These are phyloP conservation scores for Delia radicum DNA, from an alignment of 1,140 invertebrate species.

Conservation along the genomic window DNA sequence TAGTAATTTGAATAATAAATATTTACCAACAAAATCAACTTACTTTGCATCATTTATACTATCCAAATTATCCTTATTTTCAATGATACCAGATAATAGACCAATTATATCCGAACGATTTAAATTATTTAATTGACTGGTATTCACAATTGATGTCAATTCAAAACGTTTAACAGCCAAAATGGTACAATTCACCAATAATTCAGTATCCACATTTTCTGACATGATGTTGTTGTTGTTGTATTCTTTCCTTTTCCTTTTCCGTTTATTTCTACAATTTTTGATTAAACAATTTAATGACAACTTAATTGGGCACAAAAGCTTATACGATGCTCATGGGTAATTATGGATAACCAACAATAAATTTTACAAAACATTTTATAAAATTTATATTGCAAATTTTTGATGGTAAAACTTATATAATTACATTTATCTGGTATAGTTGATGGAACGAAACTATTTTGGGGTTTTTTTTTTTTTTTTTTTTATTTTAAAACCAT, in stretches of 20 bases:
- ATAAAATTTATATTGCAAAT: too few species aligned
- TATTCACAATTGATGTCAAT: conserved; percentile 48
- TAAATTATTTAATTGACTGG: conserved; percentile 39
- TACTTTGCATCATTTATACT: conserved; percentile 52
- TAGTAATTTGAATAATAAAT: too few species aligned
- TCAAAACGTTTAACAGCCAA: conserved; percentile 50
- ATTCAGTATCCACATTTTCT: conserved; percentile 51
- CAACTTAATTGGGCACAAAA: conserved; percentile 14
- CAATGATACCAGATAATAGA: conserved; percentile 48
- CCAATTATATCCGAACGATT: conserved; percentile 50
- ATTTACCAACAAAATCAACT: conserved; percentile 28
- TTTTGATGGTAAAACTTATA: too few species aligned
- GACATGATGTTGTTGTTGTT: conserved; percentile 40
- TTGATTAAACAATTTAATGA: conserved; percentile 38
- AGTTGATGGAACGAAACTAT: too few species aligned
- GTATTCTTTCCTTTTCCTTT: conserved; percentile 30
- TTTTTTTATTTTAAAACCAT: too few species aligned
- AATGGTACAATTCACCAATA: conserved; percentile 53
- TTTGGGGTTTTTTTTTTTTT: too few species aligned
- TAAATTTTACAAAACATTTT: too few species aligned
- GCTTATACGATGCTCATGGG: too few species aligned
- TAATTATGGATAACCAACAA: too few species aligned
- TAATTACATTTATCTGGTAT: too few species aligned
- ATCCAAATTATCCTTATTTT: conserved; percentile 50
- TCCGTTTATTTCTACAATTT: conserved; percentile 24